Evolutionary conservation across 1,140 invertebrate species (phyloP), one percentile per base, ranked within the genome.

Genomic region (Phortica variegata): DNA sequence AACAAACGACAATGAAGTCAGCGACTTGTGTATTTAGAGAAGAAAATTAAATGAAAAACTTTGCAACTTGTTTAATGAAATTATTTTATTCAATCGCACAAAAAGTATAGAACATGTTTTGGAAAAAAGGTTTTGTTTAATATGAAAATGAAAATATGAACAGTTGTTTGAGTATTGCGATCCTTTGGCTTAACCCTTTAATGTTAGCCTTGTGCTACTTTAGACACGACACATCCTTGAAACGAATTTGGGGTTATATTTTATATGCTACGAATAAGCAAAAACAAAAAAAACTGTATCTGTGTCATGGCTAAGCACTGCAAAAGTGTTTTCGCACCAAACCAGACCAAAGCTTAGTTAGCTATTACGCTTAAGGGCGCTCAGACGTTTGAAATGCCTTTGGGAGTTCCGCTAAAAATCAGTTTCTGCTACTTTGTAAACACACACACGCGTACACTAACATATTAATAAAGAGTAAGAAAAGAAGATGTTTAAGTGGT

Each of bases 51-150:
- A 68, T 68, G 63, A 68, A 68, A 68, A 68, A 68, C 60, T 68
- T 68, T 68, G 60, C 57, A 68, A 68, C 60, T 68, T 68, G 69
- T 66, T 68, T 68, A 68, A 68, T 68, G 63, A 68, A 68, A 68
- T 69, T 60, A 68, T 69, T 69, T 68, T 53, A 69, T 68, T 57
- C 52, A 10, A 5, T 26, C 10, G 23, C 10, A 26, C 23, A 26
- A 10, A 26, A 26, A 26, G n/a, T n/a, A n/a, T n/a, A n/a, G n/a
- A n/a, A n/a, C n/a, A n/a, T n/a, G n/a, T n/a, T n/a, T n/a, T n/a
- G n/a, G n/a, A n/a, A n/a, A n/a, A n/a, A n/a, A n/a, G n/a, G n/a
- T n/a, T n/a, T n/a, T n/a, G n/a, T n/a, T n/a, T n/a, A n/a, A n/a
- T n/a, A n/a, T n/a, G n/a, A n/a, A n/a, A n/a, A n/a, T n/a, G n/a